Base-by-base conservation (phyloP, 2,113 vertebrate genomes). In the Haemorhous mexicanus region DNA sequence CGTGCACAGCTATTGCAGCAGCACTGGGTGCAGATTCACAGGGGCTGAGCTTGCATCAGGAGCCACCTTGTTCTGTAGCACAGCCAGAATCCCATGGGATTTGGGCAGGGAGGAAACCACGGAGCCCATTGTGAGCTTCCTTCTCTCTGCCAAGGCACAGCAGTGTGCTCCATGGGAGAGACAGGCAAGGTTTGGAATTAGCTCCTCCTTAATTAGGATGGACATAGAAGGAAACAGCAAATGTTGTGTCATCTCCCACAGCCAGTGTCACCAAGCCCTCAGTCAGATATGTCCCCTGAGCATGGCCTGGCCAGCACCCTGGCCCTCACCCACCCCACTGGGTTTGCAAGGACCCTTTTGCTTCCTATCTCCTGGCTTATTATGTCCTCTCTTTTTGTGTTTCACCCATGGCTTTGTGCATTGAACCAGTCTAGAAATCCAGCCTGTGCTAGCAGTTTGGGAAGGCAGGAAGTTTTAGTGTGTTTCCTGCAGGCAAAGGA, bases 121-220 rank as follows among this genome's bases (percentile, higher is more conserved):
- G 0, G 0, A 52, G 30, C 32, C 1, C 2, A 37, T 9, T 14
- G 49, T 2, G 6, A 43, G 35, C 43, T 39, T 24, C 47, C 46
- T 64, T 55, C 43, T 22, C 30, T 27, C 52, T 81, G 37, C 37
- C 68, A 20, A 22, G 50, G 22, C 67, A 44, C 3, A 0, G 46
- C 44, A 39, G 7, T 4, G 10, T 26, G 32, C 26, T 84, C 43
- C 5, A 1, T 22, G 56, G 80, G 50, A 37, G 24, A 53, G 24
- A 52, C 4, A 13, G 62, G 26, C 3, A 12, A 64, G 21, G 23
- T 23, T 12, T 58, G 68, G 68, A 84, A 64, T 78, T 16, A 73
- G 27, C 53, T 79, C n/a, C 37, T 58, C 46, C 43, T 49, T 61
- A n/a, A 44, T 44, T 20, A 66, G 39, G 13, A 10, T 72, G 52